Evolutionary conservation across 2,797 vertebrate species (phyloP), one percentile per base, ranked within the genome.

Genomic region (Botia almorhae): DNA sequence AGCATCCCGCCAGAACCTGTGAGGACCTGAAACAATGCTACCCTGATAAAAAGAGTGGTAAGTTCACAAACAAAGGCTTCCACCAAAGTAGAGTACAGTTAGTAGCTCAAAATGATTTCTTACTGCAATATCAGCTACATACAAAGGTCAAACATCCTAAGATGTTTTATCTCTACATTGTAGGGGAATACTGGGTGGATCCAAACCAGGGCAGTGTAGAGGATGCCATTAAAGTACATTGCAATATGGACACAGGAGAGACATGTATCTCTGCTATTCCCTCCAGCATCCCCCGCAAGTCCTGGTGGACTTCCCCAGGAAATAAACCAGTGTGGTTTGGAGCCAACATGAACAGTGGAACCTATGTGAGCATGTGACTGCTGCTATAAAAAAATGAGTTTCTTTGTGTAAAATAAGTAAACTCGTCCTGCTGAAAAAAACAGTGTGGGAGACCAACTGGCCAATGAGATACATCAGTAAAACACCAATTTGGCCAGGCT

Each of bases 131-230:
- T 76, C 17, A 33, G 14, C 14, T 2, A 16, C 5, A 36, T 21
- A 10, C n/a, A 12, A 51, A 46, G 11, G 26, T 43, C 23, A 46
- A 39, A 29, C 10, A 29, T 68, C 11, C 7, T 7, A 7, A 21
- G 39, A 69, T 78, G 36, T 70, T 80, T n/a, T 0, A 39, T 56
- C 58, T 36, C 21, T 69, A 85, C 14, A 13, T 39, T 61, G 63
- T 56, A 99, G 98, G 98, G 7, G 96, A 99, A 85, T 99, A 95
- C 83, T 99, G 98, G 98, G 95, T 99, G 87, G 98, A 99, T 93
- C 98, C 98, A 75, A 99, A 99, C 89, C 98, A 99, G 86, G 98
- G 98, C 10, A 98, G 97, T 81, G 92, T 93, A 56, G 97, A 98
- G 89, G 98, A 99, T 64, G 97, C 98, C 69, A 96, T 99, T 81